Evolutionary conservation across 2,797 vertebrate species (phyloP).

Genomic region (Eupleurogrammus muticus): DNA sequence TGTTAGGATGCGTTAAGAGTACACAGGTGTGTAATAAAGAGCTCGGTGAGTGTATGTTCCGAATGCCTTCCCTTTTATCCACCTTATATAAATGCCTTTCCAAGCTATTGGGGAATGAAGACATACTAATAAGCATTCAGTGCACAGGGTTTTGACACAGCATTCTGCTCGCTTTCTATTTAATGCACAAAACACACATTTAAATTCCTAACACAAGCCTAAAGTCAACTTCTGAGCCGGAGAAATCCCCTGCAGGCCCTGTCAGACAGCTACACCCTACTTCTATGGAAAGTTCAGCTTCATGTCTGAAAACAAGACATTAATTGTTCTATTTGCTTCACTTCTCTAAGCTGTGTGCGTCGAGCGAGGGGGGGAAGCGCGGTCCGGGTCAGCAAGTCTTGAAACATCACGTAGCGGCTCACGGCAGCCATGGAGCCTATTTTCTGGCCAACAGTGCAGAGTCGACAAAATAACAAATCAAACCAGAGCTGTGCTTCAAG

Average conservation of each 20-base stretch:
- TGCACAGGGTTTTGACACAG: slow-evolving; percentile 15
- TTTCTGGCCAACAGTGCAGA: slow-evolving; percentile 46
- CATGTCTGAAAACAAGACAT: slow-evolving; percentile 16
- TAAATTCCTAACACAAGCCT: slow-evolving; percentile 36
- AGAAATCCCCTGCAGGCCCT: slow-evolving; percentile 24
- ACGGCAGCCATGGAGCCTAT: slow-evolving; percentile 21
- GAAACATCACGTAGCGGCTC: slow-evolving; percentile 32
- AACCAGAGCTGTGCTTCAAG: slow-evolving; percentile 20
- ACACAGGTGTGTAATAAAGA: no score
- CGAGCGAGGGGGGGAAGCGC: neutral
- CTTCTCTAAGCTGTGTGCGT: slow-evolving; percentile 1
- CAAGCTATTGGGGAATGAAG: neutral
- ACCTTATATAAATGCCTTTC: neutral
- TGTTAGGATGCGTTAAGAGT: no score
- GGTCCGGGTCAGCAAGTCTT: slow-evolving; percentile 32
- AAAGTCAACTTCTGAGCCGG: slow-evolving; percentile 12
- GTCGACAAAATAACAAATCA: slow-evolving; percentile 51
- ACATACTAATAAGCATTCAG: slow-evolving; percentile 16
- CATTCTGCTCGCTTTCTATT: slow-evolving; percentile 21
- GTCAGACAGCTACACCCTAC: slow-evolving; percentile 6
- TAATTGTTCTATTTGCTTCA: slow-evolving; percentile 33
- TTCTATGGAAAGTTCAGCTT: slow-evolving; percentile 12
- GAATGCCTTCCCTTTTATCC: neutral
- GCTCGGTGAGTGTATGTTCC: neutral
- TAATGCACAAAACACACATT: slow-evolving; percentile 39